Conservation (phyloP, 2,888 invertebrate genomes). For the Tortricodes alternella region DNA sequence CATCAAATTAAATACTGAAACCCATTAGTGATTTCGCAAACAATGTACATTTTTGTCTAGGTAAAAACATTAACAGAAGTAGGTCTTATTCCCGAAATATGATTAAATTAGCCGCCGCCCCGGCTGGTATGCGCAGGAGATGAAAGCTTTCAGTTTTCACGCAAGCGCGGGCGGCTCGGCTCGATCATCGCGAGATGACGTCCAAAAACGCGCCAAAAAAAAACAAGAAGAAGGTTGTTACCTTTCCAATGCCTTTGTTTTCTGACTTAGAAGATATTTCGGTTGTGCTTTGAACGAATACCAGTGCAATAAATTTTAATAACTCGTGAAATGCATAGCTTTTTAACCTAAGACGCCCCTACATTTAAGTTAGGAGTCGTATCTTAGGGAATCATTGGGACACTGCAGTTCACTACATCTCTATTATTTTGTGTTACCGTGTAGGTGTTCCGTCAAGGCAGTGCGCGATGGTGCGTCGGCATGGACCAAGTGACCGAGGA, state of each 20-base stretch:
- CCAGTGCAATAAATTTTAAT: too few relatives aligned
- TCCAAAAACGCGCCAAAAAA: conserved; percentile 46
- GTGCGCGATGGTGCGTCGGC: conserved; percentile 67
- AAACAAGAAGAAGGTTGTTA: conserved; percentile 47
- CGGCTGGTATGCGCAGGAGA: conserved; percentile 40
- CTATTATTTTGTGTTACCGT: conserved; percentile 26
- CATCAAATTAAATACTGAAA: not conserved
- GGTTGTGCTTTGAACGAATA: not conserved
- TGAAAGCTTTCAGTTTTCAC: conserved; percentile 55
- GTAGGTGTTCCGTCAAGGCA: conserved; percentile 64
- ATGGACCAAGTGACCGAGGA: conserved; percentile 69
- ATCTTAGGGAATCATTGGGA: not conserved
- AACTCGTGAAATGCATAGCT: too few relatives aligned
- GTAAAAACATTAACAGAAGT: conserved; percentile 12
- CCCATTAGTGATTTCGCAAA: conserved; percentile 1
- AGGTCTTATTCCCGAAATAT: conserved; percentile 31
- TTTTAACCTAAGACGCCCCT: too few relatives aligned
- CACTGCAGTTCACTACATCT: not conserved
- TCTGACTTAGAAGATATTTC: not conserved
- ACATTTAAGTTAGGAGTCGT: too few relatives aligned
- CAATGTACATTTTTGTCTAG: conserved; percentile 10
- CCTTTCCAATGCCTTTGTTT: not conserved
- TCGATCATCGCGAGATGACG: conserved; percentile 41
- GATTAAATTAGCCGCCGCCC: conserved; percentile 32
- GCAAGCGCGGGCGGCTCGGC: conserved; percentile 48